Evolutionary conservation across 2,113 vertebrate genomes (phyloP), one percentile per base, ranked within the genome.

Genomic region (Labrus mixtus): DNA sequence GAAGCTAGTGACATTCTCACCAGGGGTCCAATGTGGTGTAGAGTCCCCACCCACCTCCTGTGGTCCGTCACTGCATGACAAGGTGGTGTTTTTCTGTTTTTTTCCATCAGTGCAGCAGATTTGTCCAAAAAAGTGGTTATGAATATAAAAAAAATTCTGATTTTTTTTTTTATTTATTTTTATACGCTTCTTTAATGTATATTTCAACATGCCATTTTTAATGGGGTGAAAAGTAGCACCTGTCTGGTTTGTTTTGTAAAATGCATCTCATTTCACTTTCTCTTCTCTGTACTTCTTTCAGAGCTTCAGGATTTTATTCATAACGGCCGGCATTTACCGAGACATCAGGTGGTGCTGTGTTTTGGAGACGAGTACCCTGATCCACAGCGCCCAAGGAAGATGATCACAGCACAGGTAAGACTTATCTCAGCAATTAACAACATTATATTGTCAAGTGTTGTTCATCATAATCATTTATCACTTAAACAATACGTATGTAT

Each of bases 311-410:
- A 94, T 2, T 98, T 96, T 85, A 94, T 93, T 69, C 95, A 96
- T 71, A 96, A 97, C 55, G 95, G 97, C 63, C 95, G 96, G 3
- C 94, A 95, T 0, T 75, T 95, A 81, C 98, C 98, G 0, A 95
- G 96, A 87, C 96, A 96, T 91, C 97, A 97, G 82, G 95, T 98
- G 1, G 94, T 96, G 61, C 92, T 99, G 20, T 98, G 97, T 89
- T 99, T 99, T 45, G 97, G 97, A 64, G 98, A 98, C 4, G 98
- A 98, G 91, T 98, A 97, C 92, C 97, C 97, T 13, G 96, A 97
- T 72, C 96, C 95, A 0, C 97, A 99, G 85, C 92, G 96, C 69
- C 94, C 96, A 46, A 96, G 95, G 86, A 99, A 99, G 70, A 93
- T 98, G 92, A 98, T 99, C 91, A 99, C 97, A 76, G 98, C 96